Evolutionary conservation across 2,888 invertebrate species (phyloP).

Genomic region (Patella ulyssiponensis): DNA sequence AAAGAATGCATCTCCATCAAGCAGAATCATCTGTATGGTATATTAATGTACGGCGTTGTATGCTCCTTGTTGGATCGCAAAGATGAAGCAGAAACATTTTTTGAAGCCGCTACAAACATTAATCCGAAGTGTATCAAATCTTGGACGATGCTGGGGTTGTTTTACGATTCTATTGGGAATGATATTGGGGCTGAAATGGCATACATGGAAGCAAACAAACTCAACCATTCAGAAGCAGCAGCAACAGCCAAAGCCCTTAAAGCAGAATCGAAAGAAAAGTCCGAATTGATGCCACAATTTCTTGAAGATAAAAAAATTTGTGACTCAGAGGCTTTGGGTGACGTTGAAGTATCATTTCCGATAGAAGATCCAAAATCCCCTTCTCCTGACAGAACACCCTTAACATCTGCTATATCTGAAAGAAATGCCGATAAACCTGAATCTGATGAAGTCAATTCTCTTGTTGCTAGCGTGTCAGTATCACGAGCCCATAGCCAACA

Average conservation of each 20-base stretch:
- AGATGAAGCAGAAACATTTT: constrained; percentile 71
- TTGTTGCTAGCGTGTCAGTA: neutral
- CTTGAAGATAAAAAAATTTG: too few relatives aligned
- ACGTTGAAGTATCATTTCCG: too few relatives aligned
- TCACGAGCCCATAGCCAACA: constrained; percentile 40
- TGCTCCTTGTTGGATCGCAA: constrained; percentile 67
- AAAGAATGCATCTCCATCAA: constrained; percentile 71
- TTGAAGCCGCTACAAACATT: constrained; percentile 71
- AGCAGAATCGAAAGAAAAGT: too few relatives aligned
- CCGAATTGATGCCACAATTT: too few relatives aligned
- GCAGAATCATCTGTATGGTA: constrained; percentile 66
- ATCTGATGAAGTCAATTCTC: too few relatives aligned
- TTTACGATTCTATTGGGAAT: constrained; percentile 70
- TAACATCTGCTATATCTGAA: too few relatives aligned
- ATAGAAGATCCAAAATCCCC: too few relatives aligned
- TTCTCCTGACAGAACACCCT: too few relatives aligned
- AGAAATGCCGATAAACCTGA: too few relatives aligned
- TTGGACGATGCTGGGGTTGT: constrained; percentile 72
- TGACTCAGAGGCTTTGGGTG: too few relatives aligned
- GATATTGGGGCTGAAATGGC: constrained; percentile 72
- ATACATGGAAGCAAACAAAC: constrained; percentile 69
- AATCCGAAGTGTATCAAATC: constrained; percentile 68
- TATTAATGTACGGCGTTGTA: constrained; percentile 70
- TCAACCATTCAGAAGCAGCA: constrained; percentile 62
- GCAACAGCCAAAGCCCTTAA: constrained; percentile 37